Evolutionary conservation across 2,113 vertebrate species (phyloP), one percentile per base, ranked within the genome.

Genomic region (Hirundichthys speculiger): DNA sequence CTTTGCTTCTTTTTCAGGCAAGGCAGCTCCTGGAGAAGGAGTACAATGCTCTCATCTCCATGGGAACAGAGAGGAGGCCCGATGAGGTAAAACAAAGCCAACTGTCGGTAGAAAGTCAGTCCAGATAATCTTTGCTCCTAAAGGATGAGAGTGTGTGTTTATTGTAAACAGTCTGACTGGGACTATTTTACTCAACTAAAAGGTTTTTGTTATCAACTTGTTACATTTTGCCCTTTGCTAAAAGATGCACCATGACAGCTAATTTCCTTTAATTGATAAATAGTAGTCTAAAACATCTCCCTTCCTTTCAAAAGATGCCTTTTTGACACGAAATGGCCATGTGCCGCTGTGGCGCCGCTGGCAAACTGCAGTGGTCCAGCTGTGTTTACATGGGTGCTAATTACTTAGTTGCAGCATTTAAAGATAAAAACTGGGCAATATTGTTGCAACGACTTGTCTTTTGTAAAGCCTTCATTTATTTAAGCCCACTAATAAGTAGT

Each of bases 21-120:
- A 90, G 96, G 58, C 95, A 97, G 77, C 84, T 96, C 46, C 85
- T 97, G 73, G 96, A 97, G 83, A 97, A 95, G 69, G 96, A 97
- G 69, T 97, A 96, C 82, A 94, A 95, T 57, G 89, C 93, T 80
- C 94, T 97, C 79, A 95, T 97, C 80, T 85, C 93, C 65, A 92
- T 96, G 92, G 96, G 94, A 89, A 97, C 96, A 13, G 96, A 97
- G 82, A 78, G 96, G 59, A 89, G 96, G 81, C 94, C 95, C 49
- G 96, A 97, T 76, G 96, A 97, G 95, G 96, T 97, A 83, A 56
- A 84, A 56, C 56, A 73, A 58, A 46, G 41, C 43, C 19, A 49
- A 68, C 59, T 39, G 49, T 52, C 71, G 57, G 38, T 8, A 42
- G 43, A 66, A 60, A 75, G 75, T 69, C 53, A 48, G 8, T 65